phyloP scores from a whole-genome alignment of 2,888 invertebrate genomes.

The Drosophila melanocephala region DNA sequence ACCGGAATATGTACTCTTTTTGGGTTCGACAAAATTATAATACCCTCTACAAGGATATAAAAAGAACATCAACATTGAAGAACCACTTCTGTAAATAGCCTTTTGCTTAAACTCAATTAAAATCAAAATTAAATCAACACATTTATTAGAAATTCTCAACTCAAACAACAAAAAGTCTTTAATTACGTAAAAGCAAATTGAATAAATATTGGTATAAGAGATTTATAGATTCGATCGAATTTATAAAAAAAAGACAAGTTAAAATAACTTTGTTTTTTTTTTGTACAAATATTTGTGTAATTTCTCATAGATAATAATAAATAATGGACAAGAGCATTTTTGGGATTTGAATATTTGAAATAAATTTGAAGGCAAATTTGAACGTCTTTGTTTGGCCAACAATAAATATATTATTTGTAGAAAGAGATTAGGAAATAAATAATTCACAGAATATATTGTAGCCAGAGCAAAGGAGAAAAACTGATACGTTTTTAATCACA shows the following conservation, averaged over 20 bases:
- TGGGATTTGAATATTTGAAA: not conserved
- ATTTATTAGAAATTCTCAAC: not conserved
- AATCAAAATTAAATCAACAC: not conserved
- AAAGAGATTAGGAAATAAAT: slow-evolving; percentile 35
- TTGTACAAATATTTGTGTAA: not conserved
- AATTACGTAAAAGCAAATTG: not conserved
- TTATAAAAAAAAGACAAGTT: too few species aligned
- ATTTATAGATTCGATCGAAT: not conserved
- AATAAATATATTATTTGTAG: slow-evolving; percentile 32
- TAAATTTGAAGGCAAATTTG: not conserved
- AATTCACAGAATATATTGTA: slow-evolving; percentile 5
- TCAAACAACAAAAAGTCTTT: not conserved
- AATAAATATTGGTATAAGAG: not conserved
- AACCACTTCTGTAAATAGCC: not conserved
- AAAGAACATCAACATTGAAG: not conserved
- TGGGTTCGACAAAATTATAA: not conserved
- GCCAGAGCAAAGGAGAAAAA: slow-evolving; percentile 13
- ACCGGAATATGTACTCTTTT: not conserved
- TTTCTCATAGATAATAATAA: not conserved
- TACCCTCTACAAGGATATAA: not conserved
- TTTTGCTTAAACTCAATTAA: not conserved
- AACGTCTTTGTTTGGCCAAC: not conserved
- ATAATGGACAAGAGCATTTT: not conserved
- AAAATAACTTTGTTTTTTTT: not conserved
- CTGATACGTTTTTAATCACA: slow-evolving; percentile 40